phyloP scores from a whole-genome alignment of 2,888 invertebrate genomes.

The Strigamia maritima region DNA sequence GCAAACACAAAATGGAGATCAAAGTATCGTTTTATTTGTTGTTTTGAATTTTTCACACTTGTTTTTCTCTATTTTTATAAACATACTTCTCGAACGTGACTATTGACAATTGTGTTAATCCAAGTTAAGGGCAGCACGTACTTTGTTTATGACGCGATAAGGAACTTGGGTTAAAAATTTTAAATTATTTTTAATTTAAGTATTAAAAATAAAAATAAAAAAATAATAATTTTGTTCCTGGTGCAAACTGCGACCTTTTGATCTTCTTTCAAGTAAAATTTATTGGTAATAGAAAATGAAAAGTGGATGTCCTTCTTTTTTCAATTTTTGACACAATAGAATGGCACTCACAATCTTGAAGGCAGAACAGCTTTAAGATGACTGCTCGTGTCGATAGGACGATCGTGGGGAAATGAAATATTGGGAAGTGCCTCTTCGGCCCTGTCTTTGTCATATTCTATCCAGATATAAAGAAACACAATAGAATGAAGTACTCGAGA shows the following conservation, averaged over 20 bases:
- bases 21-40: no score
- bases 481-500: not conserved
- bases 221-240: not conserved
- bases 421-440: not conserved
- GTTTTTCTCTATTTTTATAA: no score
- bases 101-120: no score
- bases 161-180: no score
- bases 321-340: conserved; percentile 4
- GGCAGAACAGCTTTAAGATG: conserved; percentile 4
- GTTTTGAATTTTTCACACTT: no score
- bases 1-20: no score
- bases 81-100: no score
- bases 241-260: not conserved
- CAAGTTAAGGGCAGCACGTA: no score
- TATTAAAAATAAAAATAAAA: no score
- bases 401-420: conserved; percentile 4
- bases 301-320: not conserved
- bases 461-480: not conserved
- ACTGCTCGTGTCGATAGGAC: not conserved
- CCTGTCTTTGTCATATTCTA: conserved; percentile 4
- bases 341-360: not conserved
- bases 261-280: not conserved
- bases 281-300: not conserved
- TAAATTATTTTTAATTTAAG: no score
- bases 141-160: no score